These are phyloP conservation scores for Crotalus horridus DNA, from an alignment of 2,113 vertebrate genomes.

Conservation along the genomic window DNA sequence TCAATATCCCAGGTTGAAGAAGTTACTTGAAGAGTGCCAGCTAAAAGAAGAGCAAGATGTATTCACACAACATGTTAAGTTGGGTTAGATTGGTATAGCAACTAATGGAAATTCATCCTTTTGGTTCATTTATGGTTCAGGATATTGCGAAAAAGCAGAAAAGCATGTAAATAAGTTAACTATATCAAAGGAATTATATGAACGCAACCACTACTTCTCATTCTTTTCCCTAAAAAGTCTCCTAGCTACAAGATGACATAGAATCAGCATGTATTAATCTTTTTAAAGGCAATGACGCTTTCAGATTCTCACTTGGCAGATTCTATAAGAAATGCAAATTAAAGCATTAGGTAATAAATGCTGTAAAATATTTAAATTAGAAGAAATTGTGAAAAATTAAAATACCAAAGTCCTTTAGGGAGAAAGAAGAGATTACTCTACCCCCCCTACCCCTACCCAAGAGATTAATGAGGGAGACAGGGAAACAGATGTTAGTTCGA, in stretches of 20 bases:
- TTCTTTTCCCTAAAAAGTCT: not conserved
- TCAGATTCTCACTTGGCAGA: constrained; percentile 31
- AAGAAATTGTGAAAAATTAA: constrained; percentile 25
- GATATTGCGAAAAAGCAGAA: not conserved
- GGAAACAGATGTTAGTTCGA: constrained; percentile 36
- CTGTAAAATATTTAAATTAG: constrained; percentile 38
- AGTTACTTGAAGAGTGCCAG: not conserved
- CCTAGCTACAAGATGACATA: not conserved
- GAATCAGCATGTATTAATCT: not conserved
- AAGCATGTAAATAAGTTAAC: not conserved
- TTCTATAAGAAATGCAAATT: constrained; percentile 28
- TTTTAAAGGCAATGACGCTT: constrained; percentile 38
- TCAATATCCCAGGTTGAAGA: not conserved
- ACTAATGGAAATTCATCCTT: not conserved
- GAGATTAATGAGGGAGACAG: constrained; percentile 36
- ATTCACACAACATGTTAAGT: not conserved
- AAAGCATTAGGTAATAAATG: constrained; percentile 14
- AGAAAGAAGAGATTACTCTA: constrained; percentile 18
- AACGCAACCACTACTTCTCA: not conserved
- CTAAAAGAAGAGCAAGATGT: not conserved
- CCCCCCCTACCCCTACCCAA: not conserved
- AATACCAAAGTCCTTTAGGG: constrained; percentile 16
- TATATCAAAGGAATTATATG: not conserved
- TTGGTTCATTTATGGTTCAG: not conserved
- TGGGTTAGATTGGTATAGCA: not conserved